Evolutionary conservation across 2,888 invertebrate genomes (phyloP), one percentile per base, ranked within the genome.

Genomic region (Paralinhomoeus sp.): DNA sequence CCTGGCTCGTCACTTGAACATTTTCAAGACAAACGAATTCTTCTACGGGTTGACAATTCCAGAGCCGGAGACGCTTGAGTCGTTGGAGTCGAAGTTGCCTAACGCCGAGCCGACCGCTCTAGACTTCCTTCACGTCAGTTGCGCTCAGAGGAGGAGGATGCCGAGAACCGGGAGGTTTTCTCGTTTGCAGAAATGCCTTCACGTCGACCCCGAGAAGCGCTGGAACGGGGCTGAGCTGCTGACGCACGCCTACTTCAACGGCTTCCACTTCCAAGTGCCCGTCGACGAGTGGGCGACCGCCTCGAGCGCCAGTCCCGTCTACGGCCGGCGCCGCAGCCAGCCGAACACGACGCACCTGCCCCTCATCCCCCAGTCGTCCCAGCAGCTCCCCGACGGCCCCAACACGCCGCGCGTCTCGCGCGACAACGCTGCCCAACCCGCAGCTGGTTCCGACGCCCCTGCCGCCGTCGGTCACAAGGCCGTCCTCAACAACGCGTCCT

Each of bases 21-120:
- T 89, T 57, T 93, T 97, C 67, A 81, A 81, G 56, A 79, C 78
- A 57, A 97, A 97, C 63, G 80, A 85, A 55, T 97, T 85, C 67
- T 81, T 82, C 61, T 74, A 80, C 68, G 91, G 93, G 17, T 76
- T 91, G 59, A 79, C 75, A 41, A 69, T 97, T 53, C 91, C 93
- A 0, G 81, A 85, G 52, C 87, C 91, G 5, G 81, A 81, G 44
- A 74, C 75, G 42, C 52, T 64, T 61, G 80, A 81, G 56, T 75
- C 85, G 1, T 68, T 97, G 40, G 83, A 87, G 62, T 74, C 73
- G 52, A 81, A 80, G 67, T 73, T 93, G 62, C 80, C 84, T 12
- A 74, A 75, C 60, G 71, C 75, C 59, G 70, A 54, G 55, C 71
- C 74, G 45, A 69, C 74, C 39, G 74, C 78, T 38, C 68, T 82